Base-by-base conservation (phyloP, 2,797 vertebrate species). In the Acropternis orthonyx region DNA sequence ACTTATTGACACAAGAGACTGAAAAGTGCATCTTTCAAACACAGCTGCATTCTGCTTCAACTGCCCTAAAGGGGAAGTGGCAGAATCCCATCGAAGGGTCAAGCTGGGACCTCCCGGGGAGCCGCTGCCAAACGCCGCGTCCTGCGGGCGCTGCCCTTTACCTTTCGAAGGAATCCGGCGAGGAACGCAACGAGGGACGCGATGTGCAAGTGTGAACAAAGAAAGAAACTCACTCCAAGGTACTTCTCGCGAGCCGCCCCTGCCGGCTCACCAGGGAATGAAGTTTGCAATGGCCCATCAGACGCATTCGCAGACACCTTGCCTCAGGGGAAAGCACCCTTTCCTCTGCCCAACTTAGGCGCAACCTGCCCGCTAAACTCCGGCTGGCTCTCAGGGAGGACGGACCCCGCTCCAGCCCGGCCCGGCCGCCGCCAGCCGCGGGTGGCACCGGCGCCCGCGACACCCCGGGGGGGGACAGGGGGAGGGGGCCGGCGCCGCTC, bases 171-270 rank as follows among this genome's bases (percentile, higher is more conserved):
- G 62, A 85, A 39, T 14, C 27, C 79, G 26, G 84, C 13, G 37
- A 62, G 76, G 36, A 78, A 83, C 12, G 23, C 78, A 26, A 20
- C 12, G 71, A 67, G 65, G 62, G 62, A 88, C 55, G 36, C 37
- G 34, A 41, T 2, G 73, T 39, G 43, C 6, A 71, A 90, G 88
- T 13, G 65, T 51, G 41, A 73, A 96, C 92, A 96, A 94, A 96
- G 87, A 44, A 78, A 77, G 39, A 92, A 91, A 95, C 76, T 84
- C 81, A 78, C 67, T 39, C 48, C 59, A 19, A 79, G 84, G 79
- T 32, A 85, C 56, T 10, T 21, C 27, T 48, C 32, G 39, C 58
- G 16, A 74, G 21, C n/a, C 56, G 52, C 90, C 91, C 93, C 88
- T 78, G 75, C 80, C 72, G 87, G 72, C 55, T 85, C 73, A 55